Conservation (phyloP, 2,797 vertebrate genomes). For the Sternarchorhynchus goeldii region DNA sequence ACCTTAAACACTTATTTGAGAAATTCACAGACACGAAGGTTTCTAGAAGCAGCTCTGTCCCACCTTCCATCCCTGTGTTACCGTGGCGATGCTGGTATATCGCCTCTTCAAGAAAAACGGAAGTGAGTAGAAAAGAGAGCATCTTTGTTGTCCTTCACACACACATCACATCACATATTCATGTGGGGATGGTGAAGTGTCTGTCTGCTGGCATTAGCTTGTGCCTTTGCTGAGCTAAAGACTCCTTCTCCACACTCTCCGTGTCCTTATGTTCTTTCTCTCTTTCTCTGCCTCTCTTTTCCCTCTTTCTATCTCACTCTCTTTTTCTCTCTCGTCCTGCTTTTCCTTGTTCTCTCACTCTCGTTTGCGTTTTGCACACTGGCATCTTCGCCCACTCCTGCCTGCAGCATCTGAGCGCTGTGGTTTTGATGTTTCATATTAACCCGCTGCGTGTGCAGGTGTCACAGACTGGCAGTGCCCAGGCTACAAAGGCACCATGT, state of each 20-base stretch:
- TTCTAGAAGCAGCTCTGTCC: slow-evolving; percentile 55
- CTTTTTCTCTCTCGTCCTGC: slow-evolving; percentile 67
- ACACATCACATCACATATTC: slow-evolving; percentile 75
- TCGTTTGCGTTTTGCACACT: slow-evolving; percentile 46
- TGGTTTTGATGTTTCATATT: slow-evolving; percentile 60
- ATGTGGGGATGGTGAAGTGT: slow-evolving; percentile 74
- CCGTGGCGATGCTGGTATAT: slow-evolving; percentile 31
- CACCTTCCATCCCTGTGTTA: slow-evolving; percentile 50
- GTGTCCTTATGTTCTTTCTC: background rate
- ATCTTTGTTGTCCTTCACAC: slow-evolving; percentile 79
- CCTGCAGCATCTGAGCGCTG: slow-evolving; percentile 42
- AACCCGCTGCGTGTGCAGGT: slow-evolving; percentile 5
- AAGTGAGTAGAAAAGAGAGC: slow-evolving; percentile 41
- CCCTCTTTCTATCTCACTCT: slow-evolving; percentile 24
- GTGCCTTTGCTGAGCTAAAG: slow-evolving; percentile 62
- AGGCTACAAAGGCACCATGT: slow-evolving; percentile 34
- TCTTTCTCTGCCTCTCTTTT: too few relatives aligned
- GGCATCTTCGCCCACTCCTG: slow-evolving; percentile 38
- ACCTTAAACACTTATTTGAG: slow-evolving; percentile 39
- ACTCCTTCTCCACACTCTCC: slow-evolving; percentile 53
- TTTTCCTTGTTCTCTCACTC: slow-evolving; percentile 65
- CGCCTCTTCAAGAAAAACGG: slow-evolving; percentile 70
- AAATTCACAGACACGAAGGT: slow-evolving; percentile 60
- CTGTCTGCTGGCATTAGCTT: slow-evolving; percentile 83
- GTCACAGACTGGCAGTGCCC: too few relatives aligned